These are phyloP conservation scores for Rhegmatorhina hoffmannsi DNA, from an alignment of 2,113 vertebrate species.

Conservation along the genomic window DNA sequence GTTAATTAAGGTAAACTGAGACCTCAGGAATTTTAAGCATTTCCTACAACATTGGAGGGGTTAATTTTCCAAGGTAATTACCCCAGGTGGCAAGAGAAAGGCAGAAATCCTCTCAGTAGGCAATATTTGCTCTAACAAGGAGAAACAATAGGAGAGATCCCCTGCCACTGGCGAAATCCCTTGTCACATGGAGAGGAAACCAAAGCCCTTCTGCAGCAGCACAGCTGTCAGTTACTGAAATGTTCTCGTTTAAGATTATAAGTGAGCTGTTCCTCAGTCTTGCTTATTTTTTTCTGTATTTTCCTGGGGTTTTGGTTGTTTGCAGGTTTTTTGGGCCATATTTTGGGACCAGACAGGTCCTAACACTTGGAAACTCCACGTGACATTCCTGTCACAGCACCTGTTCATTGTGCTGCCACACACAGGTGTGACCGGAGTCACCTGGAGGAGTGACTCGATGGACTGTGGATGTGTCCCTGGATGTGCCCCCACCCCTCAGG, in stretches of 20 bases:
- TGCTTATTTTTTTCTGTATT: background rate
- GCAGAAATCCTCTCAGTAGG: background rate
- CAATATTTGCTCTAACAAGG: background rate
- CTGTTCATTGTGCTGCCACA: background rate
- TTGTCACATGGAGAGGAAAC: background rate
- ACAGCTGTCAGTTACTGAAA: background rate
- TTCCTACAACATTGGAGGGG: background rate
- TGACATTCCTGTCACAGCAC: accelerated
- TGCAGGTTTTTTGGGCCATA: background rate
- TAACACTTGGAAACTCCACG: background rate
- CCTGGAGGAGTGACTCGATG: background rate
- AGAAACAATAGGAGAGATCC: background rate
- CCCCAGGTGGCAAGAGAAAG: background rate
- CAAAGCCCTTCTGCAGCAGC: background rate
- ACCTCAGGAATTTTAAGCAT: background rate
- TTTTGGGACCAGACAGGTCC: background rate
- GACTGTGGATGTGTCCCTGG: background rate
- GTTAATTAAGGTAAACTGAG: background rate
- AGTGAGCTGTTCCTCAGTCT: background rate
- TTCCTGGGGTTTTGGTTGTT: background rate
- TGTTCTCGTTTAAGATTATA: background rate
- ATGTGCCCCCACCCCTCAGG: background rate
- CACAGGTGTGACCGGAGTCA: background rate
- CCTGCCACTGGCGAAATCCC: background rate
- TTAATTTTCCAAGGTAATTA: background rate